A percentile compares a stretch with the other conserved stretches of the same genome.
Evolutionary conservation across 2,797 vertebrate species (phyloP).

Genomic region (Phaenicophaeus curvirostris): DNA sequence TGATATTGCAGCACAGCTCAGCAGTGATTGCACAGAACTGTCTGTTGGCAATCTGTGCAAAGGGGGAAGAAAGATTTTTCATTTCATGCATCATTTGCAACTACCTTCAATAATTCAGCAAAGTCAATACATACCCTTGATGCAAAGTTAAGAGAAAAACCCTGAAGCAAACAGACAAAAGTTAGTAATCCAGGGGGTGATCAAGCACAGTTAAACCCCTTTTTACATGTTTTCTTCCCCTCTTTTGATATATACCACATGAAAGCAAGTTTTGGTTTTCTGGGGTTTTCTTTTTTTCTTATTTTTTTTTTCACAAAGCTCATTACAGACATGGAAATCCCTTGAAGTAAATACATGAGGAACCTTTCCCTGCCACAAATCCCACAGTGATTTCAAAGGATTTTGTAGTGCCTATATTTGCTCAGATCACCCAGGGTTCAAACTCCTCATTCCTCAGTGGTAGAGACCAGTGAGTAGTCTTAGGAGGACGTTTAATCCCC

Average conservation of each 20-base stretch:
- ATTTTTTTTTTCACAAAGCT: background rate
- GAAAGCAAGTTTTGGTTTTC: background rate
- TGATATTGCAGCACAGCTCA: background rate
- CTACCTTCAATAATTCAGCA: conserved; percentile 55
- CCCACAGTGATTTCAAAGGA: background rate
- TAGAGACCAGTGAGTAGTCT: background rate
- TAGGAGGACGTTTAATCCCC: background rate
- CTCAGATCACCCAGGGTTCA: background rate
- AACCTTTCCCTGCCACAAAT: background rate
- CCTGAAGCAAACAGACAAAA: conserved; percentile 32
- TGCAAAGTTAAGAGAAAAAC: conserved; percentile 34
- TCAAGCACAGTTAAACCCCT: background rate
- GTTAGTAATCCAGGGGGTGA: conserved; percentile 5
- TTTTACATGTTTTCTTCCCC: background rate
- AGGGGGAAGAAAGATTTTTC: conserved; percentile 42
- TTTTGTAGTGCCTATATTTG: background rate
- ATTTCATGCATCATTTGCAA: conserved; percentile 71
- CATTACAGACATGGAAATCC: background rate
- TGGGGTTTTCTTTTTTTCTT: too few species aligned
- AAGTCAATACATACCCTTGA: conserved; percentile 52
- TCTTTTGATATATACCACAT: background rate
- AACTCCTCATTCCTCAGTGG: background rate
- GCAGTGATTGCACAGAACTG: background rate
- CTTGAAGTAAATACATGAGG: background rate
- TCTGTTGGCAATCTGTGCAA: background rate